Evolutionary conservation across 2,113 vertebrate genomes (phyloP), one percentile per base, ranked within the genome.

Genomic region (Ovis canadensis): DNA sequence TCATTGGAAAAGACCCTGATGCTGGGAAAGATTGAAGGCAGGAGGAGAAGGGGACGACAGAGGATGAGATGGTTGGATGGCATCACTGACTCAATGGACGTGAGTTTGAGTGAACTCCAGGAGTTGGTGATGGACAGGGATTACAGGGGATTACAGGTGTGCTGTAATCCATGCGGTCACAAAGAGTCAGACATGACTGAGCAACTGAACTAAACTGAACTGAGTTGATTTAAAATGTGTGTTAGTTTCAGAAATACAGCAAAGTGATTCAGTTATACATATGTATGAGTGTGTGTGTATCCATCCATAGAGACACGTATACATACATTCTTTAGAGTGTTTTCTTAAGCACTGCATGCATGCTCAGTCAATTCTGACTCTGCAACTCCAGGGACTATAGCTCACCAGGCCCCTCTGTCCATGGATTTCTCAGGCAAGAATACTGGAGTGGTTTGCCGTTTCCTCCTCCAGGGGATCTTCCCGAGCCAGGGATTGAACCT

Each of bases 401-500:
- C 36, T 13, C 21, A 74, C 36, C 21, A 27, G 6, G 36, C 36
- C 12, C 11, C 71, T 25, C 71, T 4, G 36, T 77, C 71, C 71
- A 1, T 43, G 71, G 71, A 31, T 25, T 43, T 77, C 36, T 77
- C 23, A 7, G 71, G 36, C 71, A 77, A 27, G 36, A 77, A 77
- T 27, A 27, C 36, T 27, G 71, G 36, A 77, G 36, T 7, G 12
- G 11, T 25, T 43, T 43, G 36, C 71, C 6, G 27, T 43, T 25
- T 77, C 36, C 23, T 27, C 9, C 71, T 77, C 71, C 36, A 1
- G 23, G 36, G 36, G 11, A 77, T 27, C 5, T 27, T 40, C 71
- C 71, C 3, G 0, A 27, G 7, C 23, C 23, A 13, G 71, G 6
- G 12, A 77, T 43, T 0, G 0, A 12, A 77, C 12, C 71, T 14